Evolutionary conservation across 2,113 vertebrate species (phyloP).

Genomic region (Eolophus roseicapilla): DNA sequence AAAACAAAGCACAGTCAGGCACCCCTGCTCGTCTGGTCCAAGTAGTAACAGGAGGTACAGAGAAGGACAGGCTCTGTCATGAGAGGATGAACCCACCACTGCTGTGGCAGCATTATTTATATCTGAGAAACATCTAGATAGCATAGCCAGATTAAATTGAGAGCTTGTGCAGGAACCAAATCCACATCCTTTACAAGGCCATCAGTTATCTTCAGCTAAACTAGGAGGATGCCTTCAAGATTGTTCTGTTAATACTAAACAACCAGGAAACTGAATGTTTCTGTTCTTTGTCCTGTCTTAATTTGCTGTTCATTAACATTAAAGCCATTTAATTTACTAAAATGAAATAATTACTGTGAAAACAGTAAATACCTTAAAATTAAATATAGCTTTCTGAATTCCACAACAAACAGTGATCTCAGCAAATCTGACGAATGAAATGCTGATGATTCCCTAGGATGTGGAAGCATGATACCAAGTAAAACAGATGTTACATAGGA

Average conservation of each 20-base stretch:
- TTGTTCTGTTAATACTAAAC: neutral
- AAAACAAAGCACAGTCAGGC: neutral
- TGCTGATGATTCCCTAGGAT: neutral
- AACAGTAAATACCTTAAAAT: neutral
- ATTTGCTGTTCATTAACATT: neutral
- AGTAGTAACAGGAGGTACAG: neutral
- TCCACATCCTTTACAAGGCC: neutral
- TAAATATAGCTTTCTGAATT: neutral
- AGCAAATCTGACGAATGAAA: neutral
- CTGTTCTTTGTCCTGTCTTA: neutral
- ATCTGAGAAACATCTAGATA: neutral
- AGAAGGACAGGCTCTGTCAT: neutral
- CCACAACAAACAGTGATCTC: neutral
- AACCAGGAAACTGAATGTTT: neutral
- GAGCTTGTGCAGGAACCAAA: neutral
- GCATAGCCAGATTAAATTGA: neutral
- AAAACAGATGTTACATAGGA: neutral
- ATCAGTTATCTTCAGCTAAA: neutral
- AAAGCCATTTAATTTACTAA: neutral
- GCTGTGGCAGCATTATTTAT: neutral
- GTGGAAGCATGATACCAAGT: neutral
- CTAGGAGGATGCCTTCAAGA: neutral
- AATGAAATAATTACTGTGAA: neutral
- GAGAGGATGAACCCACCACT: neutral
- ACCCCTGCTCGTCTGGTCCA: neutral